A percentile compares a stretch with the other conserved stretches of the same genome.
These are phyloP conservation scores for Diprion similis DNA, from an alignment of 1,140 invertebrate genomes.

Conservation along the genomic window DNA sequence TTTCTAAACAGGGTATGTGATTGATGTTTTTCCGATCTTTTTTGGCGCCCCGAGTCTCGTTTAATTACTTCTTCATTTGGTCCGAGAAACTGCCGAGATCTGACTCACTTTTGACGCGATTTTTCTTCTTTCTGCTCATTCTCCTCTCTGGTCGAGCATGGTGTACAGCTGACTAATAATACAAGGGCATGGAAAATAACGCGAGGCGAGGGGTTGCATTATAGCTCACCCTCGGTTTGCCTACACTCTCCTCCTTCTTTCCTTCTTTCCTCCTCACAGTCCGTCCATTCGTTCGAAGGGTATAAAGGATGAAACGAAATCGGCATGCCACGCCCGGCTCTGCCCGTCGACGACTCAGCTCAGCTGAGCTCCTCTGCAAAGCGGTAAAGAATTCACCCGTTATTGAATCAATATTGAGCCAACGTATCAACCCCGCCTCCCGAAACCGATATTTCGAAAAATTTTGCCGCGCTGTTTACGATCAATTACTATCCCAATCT, in stretches of 20 bases:
- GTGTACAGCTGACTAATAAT: too few species aligned
- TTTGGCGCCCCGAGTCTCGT: too few species aligned
- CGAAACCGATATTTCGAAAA: constrained; percentile 2
- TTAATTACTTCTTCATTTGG: too few species aligned
- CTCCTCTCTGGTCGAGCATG: too few species aligned
- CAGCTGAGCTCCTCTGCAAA: constrained; percentile 14
- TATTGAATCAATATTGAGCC: constrained; percentile 58
- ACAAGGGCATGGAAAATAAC: too few species aligned
- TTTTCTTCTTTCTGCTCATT: too few species aligned
- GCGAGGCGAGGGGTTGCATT: constrained; percentile 54
- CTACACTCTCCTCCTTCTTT: constrained; percentile 12
- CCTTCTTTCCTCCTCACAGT: not conserved
- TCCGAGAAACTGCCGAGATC: too few species aligned
- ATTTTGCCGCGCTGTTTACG: not conserved
- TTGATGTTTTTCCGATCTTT: too few species aligned
- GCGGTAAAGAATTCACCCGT: constrained; percentile 47
- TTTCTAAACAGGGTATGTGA: too few species aligned
- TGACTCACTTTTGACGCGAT: too few species aligned
- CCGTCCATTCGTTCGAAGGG: constrained; percentile 21
- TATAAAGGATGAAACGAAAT: constrained; percentile 56
- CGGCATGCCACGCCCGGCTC: constrained; percentile 51
- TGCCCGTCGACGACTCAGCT: constrained; percentile 17
- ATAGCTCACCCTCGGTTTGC: constrained; percentile 44
- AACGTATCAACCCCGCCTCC: constrained; percentile 39
- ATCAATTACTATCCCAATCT: not conserved